A percentile compares a stretch with the other conserved stretches of the same genome.
These are phyloP conservation scores for Armadillidium nasatum DNA, from an alignment of 1,140 invertebrate genomes.

Conservation along the genomic window DNA sequence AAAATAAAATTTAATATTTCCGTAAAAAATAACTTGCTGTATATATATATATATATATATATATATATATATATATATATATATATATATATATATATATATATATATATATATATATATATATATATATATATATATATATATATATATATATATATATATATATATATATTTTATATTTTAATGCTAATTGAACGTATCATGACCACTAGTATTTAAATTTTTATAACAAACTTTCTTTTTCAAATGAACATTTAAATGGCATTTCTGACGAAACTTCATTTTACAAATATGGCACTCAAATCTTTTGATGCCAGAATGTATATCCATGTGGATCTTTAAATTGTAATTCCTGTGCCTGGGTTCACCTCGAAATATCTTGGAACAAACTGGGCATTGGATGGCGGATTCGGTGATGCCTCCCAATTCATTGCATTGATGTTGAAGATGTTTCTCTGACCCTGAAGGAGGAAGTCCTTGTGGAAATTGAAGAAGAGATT, in stretches of 20 bases:
- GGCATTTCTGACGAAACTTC: constrained; percentile 44
- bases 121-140: background rate
- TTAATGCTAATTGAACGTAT: too few relatives aligned
- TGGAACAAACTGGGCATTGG: background rate
- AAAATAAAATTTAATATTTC: too few relatives aligned
- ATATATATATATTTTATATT: background rate
- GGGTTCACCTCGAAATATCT: background rate
- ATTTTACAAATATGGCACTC: constrained; percentile 43
- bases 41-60: too few relatives aligned
- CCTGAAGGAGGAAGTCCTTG: too few relatives aligned
- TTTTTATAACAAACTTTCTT: background rate
- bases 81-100: background rate
- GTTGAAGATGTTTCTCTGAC: too few relatives aligned
- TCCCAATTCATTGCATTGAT: too few relatives aligned
- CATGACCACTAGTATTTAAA: too few relatives aligned
- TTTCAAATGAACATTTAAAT: constrained; percentile 29
- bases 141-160: background rate
- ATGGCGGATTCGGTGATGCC: too few relatives aligned
- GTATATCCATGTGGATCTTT: constrained; percentile 52
- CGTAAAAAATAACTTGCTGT: too few relatives aligned
- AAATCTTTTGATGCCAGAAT: constrained; percentile 52
- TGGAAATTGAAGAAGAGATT: too few relatives aligned
- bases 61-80: too few relatives aligned
- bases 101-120: constrained; percentile 6
- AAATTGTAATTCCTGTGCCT: constrained; percentile 37